Conservation (phyloP, 2,797 vertebrate species). For the Leptoclinus maculatus region DNA sequence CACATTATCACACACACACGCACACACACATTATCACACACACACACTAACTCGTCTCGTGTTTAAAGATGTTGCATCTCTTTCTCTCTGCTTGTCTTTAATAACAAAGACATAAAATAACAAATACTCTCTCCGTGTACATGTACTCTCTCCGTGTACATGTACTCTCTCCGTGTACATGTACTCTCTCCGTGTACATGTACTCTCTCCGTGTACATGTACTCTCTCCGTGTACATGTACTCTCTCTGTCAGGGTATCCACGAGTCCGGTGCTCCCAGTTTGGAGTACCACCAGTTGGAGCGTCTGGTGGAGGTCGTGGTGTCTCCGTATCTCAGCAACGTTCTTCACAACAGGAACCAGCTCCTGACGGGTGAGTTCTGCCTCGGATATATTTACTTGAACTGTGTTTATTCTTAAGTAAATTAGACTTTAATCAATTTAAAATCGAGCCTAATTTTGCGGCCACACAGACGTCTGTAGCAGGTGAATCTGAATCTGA, state of each 20-base stretch:
- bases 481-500: too few relatives aligned
- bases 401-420: background rate
- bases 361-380: slow-evolving; percentile 78
- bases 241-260: slow-evolving; percentile 86
- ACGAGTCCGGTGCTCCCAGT: slow-evolving; percentile 88
- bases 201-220: background rate
- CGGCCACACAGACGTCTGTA: too few relatives aligned
- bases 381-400: background rate
- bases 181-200: background rate
- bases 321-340: slow-evolving; percentile 91
- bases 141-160: too few relatives aligned
- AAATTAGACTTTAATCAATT: background rate
- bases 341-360: slow-evolving; percentile 81
- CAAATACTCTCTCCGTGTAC: too few relatives aligned
- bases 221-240: background rate
- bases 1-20: too few relatives aligned
- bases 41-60: too few relatives aligned
- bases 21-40: too few relatives aligned
- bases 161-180: too few relatives aligned
- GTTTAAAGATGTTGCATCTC: background rate
- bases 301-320: slow-evolving; percentile 89
- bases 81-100: background rate
- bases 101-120: background rate
- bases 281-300: slow-evolving; percentile 89
- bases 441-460: too few relatives aligned